A percentile compares a stretch with the other conserved stretches of the same genome.
Evolutionary conservation across 2,888 invertebrate species (phyloP).

Genomic region (Eupithecia dodoneata): DNA sequence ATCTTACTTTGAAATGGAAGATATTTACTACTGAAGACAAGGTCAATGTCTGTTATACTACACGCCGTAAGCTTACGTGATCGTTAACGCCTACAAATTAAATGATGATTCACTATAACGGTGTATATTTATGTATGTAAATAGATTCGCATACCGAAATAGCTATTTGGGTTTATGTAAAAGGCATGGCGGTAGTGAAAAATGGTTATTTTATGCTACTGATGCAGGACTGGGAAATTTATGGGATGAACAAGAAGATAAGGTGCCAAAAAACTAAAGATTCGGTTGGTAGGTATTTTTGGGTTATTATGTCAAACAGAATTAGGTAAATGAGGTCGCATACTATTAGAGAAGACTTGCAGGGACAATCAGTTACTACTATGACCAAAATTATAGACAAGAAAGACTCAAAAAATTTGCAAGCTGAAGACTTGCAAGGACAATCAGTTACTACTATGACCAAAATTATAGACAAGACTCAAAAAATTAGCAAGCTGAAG

Average conservation of each 20-base stretch:
- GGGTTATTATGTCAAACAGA: background rate
- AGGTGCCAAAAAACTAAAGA: background rate
- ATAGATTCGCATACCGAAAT: slow-evolving; percentile 35
- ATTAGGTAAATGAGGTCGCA: background rate
- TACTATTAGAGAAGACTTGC: background rate
- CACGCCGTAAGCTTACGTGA: slow-evolving; percentile 46
- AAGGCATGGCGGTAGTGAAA: background rate
- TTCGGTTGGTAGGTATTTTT: background rate
- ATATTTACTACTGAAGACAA: slow-evolving; percentile 51
- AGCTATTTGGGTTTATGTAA: slow-evolving; percentile 20
- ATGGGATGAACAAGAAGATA: background rate
- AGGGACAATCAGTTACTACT: background rate
- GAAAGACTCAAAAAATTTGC: too few relatives aligned
- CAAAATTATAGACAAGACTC: too few relatives aligned
- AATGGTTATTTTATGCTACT: background rate
- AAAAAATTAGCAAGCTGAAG: too few relatives aligned
- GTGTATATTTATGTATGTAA: slow-evolving; percentile 41
- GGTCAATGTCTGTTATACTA: slow-evolving; percentile 75
- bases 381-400: background rate
- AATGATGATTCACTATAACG: slow-evolving; percentile 39
- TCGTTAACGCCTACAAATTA: slow-evolving; percentile 49
- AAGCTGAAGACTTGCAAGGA: too few relatives aligned
- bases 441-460: too few relatives aligned
- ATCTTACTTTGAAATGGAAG: background rate
- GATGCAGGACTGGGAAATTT: background rate